Evolutionary conservation across 1,140 invertebrate species (phyloP).

Genomic region (Coboldia fuscipes): DNA sequence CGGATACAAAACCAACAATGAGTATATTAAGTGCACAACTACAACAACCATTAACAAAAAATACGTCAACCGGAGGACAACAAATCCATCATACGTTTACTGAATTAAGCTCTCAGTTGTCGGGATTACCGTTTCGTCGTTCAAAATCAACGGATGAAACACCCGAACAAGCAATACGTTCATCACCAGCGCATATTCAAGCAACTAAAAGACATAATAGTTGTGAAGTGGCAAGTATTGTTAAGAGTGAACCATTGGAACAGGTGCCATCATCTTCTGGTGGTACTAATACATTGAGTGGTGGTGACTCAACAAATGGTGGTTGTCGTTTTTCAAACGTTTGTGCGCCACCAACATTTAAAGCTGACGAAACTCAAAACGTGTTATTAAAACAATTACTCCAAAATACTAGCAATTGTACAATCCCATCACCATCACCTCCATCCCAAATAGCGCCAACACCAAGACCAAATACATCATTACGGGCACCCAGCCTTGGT

Average conservation of each 20-base stretch:
- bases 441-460: constrained; percentile 24
- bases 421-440: constrained; percentile 21
- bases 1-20: too few relatives aligned
- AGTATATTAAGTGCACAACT: constrained; percentile 1
- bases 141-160: constrained; percentile 27
- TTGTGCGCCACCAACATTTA: constrained; percentile 15
- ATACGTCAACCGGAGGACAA: constrained; percentile 4
- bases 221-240: constrained; percentile 23
- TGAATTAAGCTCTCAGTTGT: constrained; percentile 7
- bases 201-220: constrained; percentile 25
- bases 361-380: constrained; percentile 63
- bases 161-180: constrained; percentile 1
- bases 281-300: not conserved
- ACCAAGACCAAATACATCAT: constrained; percentile 21
- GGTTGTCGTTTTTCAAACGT: constrained; percentile 16
- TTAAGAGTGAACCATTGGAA: constrained; percentile 27
- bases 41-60: not conserved
- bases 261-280: constrained; percentile 1
- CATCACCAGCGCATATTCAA: constrained; percentile 22
- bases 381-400: constrained; percentile 74
- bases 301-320: not conserved
- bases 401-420: constrained; percentile 61
- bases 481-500: constrained; percentile 35
- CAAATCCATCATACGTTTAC: constrained; percentile 3
- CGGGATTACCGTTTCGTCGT: constrained; percentile 20